Conservation (phyloP, 2,888 invertebrate genomes). For the Xiphydria camelus region DNA sequence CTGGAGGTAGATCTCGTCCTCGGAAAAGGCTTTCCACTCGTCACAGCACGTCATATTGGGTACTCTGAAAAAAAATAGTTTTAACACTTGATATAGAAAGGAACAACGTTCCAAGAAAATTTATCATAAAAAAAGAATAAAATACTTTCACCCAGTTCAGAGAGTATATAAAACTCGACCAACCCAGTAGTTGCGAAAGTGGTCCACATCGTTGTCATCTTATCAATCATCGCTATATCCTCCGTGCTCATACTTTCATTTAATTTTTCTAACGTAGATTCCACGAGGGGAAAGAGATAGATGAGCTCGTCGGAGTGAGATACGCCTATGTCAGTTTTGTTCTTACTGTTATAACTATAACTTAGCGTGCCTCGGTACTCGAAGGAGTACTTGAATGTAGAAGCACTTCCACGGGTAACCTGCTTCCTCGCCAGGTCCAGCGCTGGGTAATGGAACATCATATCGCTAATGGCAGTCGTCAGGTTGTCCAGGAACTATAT, state of each 20-base stretch:
- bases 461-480: constrained; percentile 23
- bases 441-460: constrained; percentile 22
- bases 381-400: constrained; percentile 25
- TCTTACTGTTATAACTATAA: constrained; percentile 1
- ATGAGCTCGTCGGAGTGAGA: constrained; percentile 60
- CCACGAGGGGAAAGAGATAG: constrained; percentile 52
- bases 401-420: constrained; percentile 5
- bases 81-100: no score
- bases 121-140: no score
- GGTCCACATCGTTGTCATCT: constrained; percentile 55
- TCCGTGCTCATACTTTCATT: constrained; percentile 19
- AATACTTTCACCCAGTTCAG: no score
- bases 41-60: not conserved
- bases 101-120: no score
- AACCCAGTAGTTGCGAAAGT: constrained; percentile 47
- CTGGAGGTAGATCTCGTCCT: not conserved
- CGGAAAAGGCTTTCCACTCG: not conserved
- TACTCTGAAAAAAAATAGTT: no score
- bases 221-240: constrained; percentile 43
- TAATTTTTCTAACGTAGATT: not conserved
- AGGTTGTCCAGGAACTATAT: constrained; percentile 18
- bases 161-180: no score
- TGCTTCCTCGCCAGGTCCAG: constrained; percentile 18
- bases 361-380: constrained; percentile 26
- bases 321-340: constrained; percentile 38